A percentile compares a stretch with the other conserved stretches of the same genome.
Conservation (phyloP, 2,888 invertebrate species). For the Sinopyrophorus schimmeli region DNA sequence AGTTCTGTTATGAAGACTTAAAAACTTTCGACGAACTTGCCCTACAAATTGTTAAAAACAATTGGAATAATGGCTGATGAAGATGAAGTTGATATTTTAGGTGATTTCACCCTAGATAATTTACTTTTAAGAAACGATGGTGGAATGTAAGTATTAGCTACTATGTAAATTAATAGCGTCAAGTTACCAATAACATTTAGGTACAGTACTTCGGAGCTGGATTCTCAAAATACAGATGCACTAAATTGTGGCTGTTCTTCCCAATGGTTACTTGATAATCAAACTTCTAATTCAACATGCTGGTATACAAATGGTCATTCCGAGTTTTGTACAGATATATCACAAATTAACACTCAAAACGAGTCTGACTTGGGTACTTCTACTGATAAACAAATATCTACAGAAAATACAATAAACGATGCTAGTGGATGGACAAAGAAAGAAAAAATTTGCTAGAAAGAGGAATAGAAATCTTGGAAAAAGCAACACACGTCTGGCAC, state of each 20-base stretch:
- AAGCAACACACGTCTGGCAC: conserved; percentile 65
- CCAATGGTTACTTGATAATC: conserved; percentile 64
- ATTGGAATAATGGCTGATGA: conserved; percentile 66
- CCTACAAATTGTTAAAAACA: conserved; percentile 1
- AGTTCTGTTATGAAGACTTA: no score
- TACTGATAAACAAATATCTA: conserved; percentile 12
- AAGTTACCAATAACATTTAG: conserved; percentile 13
- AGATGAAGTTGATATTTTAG: conserved; percentile 73
- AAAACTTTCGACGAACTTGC: no score
- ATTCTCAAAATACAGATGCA: conserved; percentile 54
- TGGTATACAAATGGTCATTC: conserved; percentile 60
- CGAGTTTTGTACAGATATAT: conserved; percentile 37
- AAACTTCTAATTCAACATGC: conserved; percentile 57
- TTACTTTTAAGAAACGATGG: conserved; percentile 63
- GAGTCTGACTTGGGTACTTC: background rate
- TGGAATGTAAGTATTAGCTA: conserved; percentile 59
- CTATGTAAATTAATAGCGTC: background rate
- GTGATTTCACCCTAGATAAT: conserved; percentile 70
- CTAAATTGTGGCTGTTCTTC: conserved; percentile 64
- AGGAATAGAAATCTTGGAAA: conserved; percentile 69
- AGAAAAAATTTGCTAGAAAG: conserved; percentile 60
- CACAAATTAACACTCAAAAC: conserved; percentile 22
- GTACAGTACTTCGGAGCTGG: conserved; percentile 26
- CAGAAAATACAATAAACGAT: conserved; percentile 50
- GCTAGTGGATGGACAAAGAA: conserved; percentile 57